These are phyloP conservation scores for Aix galericulata DNA, from an alignment of 2,113 vertebrate species.

Conservation along the genomic window DNA sequence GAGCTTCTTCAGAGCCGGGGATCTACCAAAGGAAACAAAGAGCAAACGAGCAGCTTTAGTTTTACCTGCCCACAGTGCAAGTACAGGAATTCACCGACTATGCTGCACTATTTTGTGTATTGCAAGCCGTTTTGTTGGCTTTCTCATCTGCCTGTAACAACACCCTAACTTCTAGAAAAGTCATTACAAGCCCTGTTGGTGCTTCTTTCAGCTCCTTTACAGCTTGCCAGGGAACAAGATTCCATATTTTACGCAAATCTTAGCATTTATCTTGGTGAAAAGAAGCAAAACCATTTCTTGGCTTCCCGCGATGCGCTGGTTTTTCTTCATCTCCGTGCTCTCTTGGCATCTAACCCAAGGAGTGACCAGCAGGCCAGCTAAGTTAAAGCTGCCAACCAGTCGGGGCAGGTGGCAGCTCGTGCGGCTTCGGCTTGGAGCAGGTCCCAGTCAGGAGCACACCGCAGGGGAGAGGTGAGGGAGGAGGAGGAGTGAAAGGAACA, in stretches of 20 bases:
- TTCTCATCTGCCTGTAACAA: fast-evolving
- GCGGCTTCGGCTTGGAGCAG: neutral
- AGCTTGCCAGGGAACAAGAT: neutral
- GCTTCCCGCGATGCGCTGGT: fast-evolving
- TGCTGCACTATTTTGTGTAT: fast-evolving
- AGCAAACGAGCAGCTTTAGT: fast-evolving
- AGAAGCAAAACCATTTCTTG: neutral
- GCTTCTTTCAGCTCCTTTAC: neutral
- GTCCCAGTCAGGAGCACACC: neutral
- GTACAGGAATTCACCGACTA: neutral
- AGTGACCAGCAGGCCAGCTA: neutral
- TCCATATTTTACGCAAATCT: neutral
- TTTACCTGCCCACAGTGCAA: neutral
- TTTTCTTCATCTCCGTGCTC: no score
- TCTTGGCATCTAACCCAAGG: fast-evolving
- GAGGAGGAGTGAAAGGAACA: neutral
- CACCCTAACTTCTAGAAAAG: neutral
- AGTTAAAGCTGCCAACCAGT: neutral
- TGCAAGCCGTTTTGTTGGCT: neutral
- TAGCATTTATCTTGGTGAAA: neutral
- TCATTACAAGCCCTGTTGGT: fast-evolving
- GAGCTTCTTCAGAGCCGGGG: neutral
- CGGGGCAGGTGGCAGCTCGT: neutral
- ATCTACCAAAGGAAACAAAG: neutral
- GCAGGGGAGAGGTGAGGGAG: neutral